Percentiles rank a stretch among this genome's conserved stretches.
phyloP scores from a whole-genome alignment of 2,888 invertebrate species.

The Ellobium chinense region DNA sequence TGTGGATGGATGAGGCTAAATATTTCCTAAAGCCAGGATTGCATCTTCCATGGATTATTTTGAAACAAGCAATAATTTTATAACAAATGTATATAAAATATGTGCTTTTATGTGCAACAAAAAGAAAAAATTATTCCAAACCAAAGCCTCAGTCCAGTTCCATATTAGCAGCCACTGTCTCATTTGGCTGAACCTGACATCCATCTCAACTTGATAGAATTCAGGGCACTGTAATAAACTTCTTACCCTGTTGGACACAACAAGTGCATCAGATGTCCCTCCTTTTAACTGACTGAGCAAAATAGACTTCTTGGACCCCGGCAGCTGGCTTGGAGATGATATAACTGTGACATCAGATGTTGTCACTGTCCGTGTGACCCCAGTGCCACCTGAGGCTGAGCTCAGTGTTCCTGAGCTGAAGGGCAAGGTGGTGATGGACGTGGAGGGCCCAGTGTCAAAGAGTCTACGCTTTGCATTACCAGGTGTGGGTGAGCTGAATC shows the following conservation, averaged over 20 bases:
- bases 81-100: too few species aligned
- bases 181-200: too few species aligned
- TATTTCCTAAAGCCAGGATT: too few species aligned
- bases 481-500: slow-evolving; percentile 75
- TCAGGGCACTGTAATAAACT: neutral
- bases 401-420: neutral
- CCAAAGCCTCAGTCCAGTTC: too few species aligned
- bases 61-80: too few species aligned
- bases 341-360: slow-evolving; percentile 19
- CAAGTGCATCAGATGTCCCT: slow-evolving; percentile 31
- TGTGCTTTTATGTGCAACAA: too few species aligned
- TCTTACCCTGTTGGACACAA: slow-evolving; percentile 41
- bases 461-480: slow-evolving; percentile 78
- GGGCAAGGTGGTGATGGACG: neutral
- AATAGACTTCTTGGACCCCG: slow-evolving; percentile 23
- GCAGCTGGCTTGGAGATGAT: slow-evolving; percentile 27
- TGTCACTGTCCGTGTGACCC: neutral
- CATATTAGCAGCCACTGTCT: too few species aligned
- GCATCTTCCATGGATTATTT: too few species aligned
- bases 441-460: slow-evolving; percentile 60
- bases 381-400: slow-evolving; percentile 9
- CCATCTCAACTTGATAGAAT: neutral
- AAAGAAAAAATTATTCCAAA: too few species aligned
- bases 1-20: too few species aligned
- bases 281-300: slow-evolving; percentile 41